Base-by-base conservation (phyloP, 2,797 vertebrate species). In the Cossypha niveicapilla region DNA sequence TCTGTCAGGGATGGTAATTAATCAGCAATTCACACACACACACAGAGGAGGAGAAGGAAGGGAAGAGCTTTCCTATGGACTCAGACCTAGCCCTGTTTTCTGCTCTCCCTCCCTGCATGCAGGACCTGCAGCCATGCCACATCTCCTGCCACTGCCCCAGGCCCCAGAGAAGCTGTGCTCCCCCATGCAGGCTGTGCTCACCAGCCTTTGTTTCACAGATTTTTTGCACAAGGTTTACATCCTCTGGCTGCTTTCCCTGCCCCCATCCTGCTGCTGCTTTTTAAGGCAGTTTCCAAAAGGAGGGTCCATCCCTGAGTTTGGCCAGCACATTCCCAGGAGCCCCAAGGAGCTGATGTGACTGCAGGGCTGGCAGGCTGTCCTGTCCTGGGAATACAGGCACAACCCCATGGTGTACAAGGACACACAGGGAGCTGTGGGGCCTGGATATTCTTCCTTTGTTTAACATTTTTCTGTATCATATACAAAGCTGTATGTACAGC, bases 131-230 rank as follows among this genome's bases (percentile, higher is more conserved):
- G 32, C 25, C 3, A 2, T 21, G 41, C 28, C 7, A 45, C 45
- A 11, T 45, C 21, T 45, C 28, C 30, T 25, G 21, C 7, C 1
- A 1, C 65, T 44, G 48, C 11, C 61, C 30, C 1, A 1, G 73
- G 12, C 3, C 22, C 32, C 1, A 1, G 50, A 19, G 10, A 47
- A 32, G 30, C 17, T 62, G 25, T 1, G 0, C 8, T 61, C 21
- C 9, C 13, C 17, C 12, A 1, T 1, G 3, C 27, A 2, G 3
- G 30, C 16, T 4, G 4, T 0, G 1, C 14, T 87, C 18, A 0
- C 9, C 37, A 87, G 78, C 62, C 42, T 58, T 84, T 51, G 7
- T 70, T 57, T 72, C 60, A 18, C 22, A 30, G 41, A 82, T 53
- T 89, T 78, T 78, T 1, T 2, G 9, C 9, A 2, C 11, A 44